A percentile compares a stretch with the other conserved stretches of the same genome.
phyloP scores from a whole-genome alignment of 2,113 vertebrate species.

The Brachyhypopomus occidentalis region DNA sequence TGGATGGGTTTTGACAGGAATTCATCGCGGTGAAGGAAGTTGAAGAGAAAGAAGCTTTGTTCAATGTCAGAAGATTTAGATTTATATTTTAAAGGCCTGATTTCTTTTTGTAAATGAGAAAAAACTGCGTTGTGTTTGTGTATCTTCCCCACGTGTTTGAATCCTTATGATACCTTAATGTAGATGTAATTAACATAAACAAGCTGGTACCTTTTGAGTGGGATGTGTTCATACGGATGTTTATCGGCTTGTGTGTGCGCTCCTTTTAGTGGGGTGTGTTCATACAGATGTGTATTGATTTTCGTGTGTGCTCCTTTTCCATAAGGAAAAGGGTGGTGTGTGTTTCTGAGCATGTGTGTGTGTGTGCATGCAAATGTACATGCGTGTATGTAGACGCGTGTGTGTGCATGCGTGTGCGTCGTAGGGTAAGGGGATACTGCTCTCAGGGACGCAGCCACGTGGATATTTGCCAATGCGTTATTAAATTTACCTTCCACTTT shows the following conservation, averaged over 20 bases:
- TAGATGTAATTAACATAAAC: too few species aligned
- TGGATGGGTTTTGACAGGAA: neutral
- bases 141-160: too few species aligned
- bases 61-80: too few species aligned
- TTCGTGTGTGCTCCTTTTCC: neutral
- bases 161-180: neutral
- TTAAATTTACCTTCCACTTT: constrained; percentile 24
- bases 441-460: constrained; percentile 21
- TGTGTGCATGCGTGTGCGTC: neutral
- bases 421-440: neutral
- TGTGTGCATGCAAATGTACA: constrained; percentile 9
- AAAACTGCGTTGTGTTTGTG: neutral
- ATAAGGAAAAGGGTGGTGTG: neutral
- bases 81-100: too few species aligned
- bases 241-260: neutral
- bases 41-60: neutral
- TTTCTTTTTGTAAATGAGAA: neutral
- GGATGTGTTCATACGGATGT: neutral
- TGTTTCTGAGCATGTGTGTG: neutral
- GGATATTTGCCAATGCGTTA: constrained; percentile 23
- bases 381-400: neutral
- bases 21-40: neutral
- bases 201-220: too few species aligned
- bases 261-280: too few species aligned
- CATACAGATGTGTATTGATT: neutral